A percentile compares a stretch with the other conserved stretches of the same genome.
Conservation (phyloP, 1,140 invertebrate genomes). For the Amyelois transitella region DNA sequence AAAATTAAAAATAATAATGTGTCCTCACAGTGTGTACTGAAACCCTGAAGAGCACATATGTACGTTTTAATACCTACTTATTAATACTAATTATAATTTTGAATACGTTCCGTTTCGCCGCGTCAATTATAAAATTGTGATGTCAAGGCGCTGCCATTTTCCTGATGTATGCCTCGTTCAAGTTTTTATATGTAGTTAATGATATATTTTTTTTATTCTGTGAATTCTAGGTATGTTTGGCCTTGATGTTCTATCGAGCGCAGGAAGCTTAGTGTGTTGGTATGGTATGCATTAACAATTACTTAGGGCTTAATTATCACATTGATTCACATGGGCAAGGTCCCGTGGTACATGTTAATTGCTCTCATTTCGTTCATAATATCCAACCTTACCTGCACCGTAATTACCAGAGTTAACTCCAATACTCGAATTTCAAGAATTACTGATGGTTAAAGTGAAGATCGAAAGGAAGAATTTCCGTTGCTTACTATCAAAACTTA, state of each 20-base stretch:
- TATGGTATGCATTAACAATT: conserved; percentile 2
- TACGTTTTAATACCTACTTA: too few species aligned
- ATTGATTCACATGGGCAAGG: background rate
- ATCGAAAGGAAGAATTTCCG: too few species aligned
- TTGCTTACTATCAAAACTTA: too few species aligned
- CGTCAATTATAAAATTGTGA: background rate
- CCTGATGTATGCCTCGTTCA: background rate
- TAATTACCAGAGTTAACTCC: too few species aligned
- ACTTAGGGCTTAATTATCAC: conserved; percentile 6
- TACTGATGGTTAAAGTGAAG: too few species aligned
- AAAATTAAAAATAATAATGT: too few species aligned
- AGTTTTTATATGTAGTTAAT: background rate
- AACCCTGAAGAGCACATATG: too few species aligned
- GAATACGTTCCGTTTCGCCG: background rate
- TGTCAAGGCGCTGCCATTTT: background rate
- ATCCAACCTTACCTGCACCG: background rate
- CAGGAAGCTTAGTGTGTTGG: background rate
- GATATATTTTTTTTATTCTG: background rate
- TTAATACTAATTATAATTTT: background rate
- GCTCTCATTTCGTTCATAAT: background rate
- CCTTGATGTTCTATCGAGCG: background rate
- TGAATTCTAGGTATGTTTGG: background rate
- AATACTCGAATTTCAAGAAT: too few species aligned
- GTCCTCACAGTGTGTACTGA: too few species aligned
- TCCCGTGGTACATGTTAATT: background rate